A percentile compares a stretch with the other conserved stretches of the same genome.
Evolutionary conservation across 2,113 vertebrate species (phyloP).

Genomic region (Choloepus hoffmanni): DNA sequence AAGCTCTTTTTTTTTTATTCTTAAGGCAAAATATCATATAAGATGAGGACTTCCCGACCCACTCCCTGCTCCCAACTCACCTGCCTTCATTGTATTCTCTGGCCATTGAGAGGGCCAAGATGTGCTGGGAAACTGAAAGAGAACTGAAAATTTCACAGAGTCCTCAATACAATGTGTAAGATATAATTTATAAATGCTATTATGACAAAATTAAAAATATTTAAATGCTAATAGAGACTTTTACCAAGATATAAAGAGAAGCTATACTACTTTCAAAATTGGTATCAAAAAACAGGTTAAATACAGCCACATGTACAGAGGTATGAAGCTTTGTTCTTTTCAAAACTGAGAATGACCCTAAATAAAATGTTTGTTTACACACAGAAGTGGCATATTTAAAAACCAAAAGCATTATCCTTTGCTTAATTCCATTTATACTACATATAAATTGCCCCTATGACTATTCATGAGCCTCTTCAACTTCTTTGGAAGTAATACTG

Average conservation of each 20-base stretch:
- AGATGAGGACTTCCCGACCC: not conserved
- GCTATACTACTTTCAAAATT: slow-evolving; percentile 65
- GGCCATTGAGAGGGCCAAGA: slow-evolving; percentile 7
- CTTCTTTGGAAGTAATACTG: slow-evolving; percentile 62
- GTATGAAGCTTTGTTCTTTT: slow-evolving; percentile 64
- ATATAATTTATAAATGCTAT: slow-evolving; percentile 58
- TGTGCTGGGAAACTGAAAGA: not conserved
- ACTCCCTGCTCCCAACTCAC: not conserved
- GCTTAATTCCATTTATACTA: slow-evolving; percentile 32
- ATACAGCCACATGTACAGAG: slow-evolving; percentile 56
- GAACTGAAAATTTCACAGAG: slow-evolving; percentile 53
- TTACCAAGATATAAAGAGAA: slow-evolving; percentile 65
- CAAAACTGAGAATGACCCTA: slow-evolving; percentile 42
- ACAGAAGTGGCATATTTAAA: slow-evolving; percentile 50
- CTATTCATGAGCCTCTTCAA: slow-evolving; percentile 22
- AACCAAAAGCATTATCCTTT: slow-evolving; percentile 18
- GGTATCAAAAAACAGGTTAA: slow-evolving; percentile 13
- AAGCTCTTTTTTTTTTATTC: slow-evolving; percentile 46
- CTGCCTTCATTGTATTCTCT: slow-evolving; percentile 31
- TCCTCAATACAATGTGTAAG: slow-evolving; percentile 31
- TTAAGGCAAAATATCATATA: slow-evolving; percentile 76
- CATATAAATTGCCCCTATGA: slow-evolving; percentile 15
- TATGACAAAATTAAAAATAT: slow-evolving; percentile 64
- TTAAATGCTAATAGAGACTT: slow-evolving; percentile 59
- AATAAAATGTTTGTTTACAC: slow-evolving; percentile 52